Percentiles rank a stretch among this genome's conserved stretches.
phyloP scores from a whole-genome alignment of 1,140 invertebrate genomes.

The Anagrus nilaparvatae region DNA sequence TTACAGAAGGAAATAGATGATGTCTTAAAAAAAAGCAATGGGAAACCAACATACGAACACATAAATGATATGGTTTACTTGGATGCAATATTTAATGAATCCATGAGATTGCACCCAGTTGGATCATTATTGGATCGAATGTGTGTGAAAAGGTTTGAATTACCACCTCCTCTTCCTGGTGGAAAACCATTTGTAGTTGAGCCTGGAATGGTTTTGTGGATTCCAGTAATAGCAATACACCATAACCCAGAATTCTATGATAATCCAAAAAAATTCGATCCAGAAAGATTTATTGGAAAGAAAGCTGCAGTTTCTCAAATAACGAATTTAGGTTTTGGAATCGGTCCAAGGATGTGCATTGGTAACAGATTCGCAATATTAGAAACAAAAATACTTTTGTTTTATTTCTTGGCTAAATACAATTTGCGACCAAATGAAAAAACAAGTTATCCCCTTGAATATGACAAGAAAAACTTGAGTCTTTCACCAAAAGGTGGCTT shows the following conservation, averaged over 20 bases:
- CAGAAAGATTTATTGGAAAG: slow-evolving; percentile 44
- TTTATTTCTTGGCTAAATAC: slow-evolving; percentile 22
- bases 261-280: slow-evolving; percentile 44
- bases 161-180: slow-evolving; percentile 20
- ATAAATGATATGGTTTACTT: slow-evolving; percentile 16
- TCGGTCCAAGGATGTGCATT: slow-evolving; percentile 15
- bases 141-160: slow-evolving; percentile 28
- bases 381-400: slow-evolving; percentile 22
- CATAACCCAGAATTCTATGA: slow-evolving; percentile 42
- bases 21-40: slow-evolving; percentile 15
- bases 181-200: slow-evolving; percentile 38
- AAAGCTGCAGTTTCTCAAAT: not conserved
- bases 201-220: slow-evolving; percentile 16
- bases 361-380: slow-evolving; percentile 23
- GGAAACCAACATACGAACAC: slow-evolving; percentile 16
- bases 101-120: slow-evolving; percentile 17
- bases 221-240: slow-evolving; percentile 40
- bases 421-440: slow-evolving; percentile 16
- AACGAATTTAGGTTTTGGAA: slow-evolving; percentile 9
- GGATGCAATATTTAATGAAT: slow-evolving; percentile 20
- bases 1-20: slow-evolving; percentile 22
- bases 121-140: slow-evolving; percentile 42
- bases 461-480: slow-evolving; percentile 13
- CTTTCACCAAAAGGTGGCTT: slow-evolving; percentile 19
- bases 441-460: slow-evolving; percentile 19